Evolutionary conservation across 2,113 vertebrate genomes (phyloP).

Genomic region (Mus pahari): DNA sequence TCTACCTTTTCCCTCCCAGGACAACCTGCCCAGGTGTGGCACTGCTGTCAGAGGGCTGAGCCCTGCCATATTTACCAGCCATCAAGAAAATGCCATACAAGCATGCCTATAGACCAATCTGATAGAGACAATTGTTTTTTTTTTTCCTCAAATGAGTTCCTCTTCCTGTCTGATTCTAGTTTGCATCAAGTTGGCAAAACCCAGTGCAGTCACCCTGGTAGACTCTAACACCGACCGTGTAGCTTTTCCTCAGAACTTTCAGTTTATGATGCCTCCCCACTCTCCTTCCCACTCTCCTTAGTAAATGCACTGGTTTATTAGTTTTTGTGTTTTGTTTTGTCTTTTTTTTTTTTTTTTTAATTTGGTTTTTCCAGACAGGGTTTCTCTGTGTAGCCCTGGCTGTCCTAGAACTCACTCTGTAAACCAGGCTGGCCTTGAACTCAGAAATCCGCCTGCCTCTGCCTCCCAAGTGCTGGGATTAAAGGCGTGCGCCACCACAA

Average conservation of each 20-base stretch:
- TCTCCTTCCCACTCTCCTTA: not conserved
- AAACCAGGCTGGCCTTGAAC: no score
- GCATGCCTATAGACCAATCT: not conserved
- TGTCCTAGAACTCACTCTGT: no score
- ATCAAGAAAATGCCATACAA: not conserved
- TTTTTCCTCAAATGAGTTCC: not conserved
- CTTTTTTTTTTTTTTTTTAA: no score
- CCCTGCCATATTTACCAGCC: not conserved
- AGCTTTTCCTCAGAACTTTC: not conserved
- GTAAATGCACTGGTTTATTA: not conserved
- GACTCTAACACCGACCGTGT: not conserved
- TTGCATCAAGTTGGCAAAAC: not conserved
- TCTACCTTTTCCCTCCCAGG: not conserved
- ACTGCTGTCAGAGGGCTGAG: not conserved
- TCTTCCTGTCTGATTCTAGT: not conserved
- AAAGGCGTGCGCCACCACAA: no score
- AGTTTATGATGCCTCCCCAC: not conserved
- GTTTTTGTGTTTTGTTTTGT: not conserved
- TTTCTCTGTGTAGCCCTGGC: no score
- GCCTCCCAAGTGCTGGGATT: no score
- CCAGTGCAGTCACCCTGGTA: not conserved
- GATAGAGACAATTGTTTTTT: not conserved
- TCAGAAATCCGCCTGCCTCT: no score
- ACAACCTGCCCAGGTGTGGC: not conserved
- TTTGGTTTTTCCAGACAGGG: no score